A percentile compares a stretch with the other conserved stretches of the same genome.
Evolutionary conservation across 1,140 invertebrate species (phyloP).

Genomic region (Oryctes rhinoceros): DNA sequence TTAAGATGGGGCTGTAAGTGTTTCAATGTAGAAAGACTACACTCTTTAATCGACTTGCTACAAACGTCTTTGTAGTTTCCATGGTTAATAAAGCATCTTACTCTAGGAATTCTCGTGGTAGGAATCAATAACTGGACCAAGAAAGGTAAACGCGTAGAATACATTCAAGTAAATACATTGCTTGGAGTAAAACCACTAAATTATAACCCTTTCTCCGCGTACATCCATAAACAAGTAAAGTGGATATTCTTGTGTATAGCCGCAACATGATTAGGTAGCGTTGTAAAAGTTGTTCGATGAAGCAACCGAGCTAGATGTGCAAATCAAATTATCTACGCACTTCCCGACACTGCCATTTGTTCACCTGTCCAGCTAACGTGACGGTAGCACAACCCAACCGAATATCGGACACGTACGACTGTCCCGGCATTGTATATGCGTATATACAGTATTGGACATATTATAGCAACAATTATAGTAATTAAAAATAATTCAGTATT

Average conservation of each 20-base stretch:
- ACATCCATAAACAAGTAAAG: not conserved
- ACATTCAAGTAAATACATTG: not conserved
- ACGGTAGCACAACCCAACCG: not conserved
- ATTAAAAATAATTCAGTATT: no score
- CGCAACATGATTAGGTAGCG: constrained; percentile 13
- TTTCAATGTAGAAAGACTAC: no score
- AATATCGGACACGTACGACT: not conserved
- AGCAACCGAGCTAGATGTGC: constrained; percentile 8
- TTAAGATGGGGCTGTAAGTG: no score
- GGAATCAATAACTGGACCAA: no score
- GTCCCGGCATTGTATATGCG: not conserved
- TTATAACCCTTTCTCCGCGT: not conserved
- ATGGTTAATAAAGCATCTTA: no score
- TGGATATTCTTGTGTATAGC: not conserved
- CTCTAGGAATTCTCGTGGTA: no score
- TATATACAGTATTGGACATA: not conserved
- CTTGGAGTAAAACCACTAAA: not conserved
- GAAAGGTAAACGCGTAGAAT: no score
- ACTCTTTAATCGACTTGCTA: no score
- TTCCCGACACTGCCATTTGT: constrained; percentile 12
- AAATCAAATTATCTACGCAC: constrained; percentile 18
- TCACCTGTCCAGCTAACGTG: not conserved
- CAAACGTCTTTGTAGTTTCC: no score
- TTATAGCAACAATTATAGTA: no score
- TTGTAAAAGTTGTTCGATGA: not conserved